phyloP scores from a whole-genome alignment of 1,140 invertebrate genomes.

The Meloidogyne chitwoodi region DNA sequence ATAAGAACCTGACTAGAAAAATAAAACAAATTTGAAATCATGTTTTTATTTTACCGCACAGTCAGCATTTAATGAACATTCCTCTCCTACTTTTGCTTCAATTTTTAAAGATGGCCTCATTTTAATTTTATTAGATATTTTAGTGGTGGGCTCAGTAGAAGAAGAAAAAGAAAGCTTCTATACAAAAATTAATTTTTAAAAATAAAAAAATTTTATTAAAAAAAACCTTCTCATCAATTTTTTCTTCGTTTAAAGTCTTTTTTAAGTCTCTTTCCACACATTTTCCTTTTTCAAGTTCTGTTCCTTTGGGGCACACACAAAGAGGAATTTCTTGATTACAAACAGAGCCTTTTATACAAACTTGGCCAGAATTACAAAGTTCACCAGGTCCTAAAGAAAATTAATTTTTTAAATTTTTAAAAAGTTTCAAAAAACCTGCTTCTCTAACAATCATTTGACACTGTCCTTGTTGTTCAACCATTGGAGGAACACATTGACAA shows the following conservation, averaged over 20 bases:
- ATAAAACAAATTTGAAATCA: not conserved
- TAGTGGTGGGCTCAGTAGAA: not conserved
- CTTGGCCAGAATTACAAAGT: constrained; percentile 50
- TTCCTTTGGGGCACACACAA: constrained; percentile 54
- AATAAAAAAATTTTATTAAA: not conserved
- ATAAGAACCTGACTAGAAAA: constrained; percentile 47
- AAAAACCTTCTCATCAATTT: not conserved
- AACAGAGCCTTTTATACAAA: constrained; percentile 48
- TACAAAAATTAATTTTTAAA: not conserved
- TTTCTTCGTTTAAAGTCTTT: constrained; percentile 14
- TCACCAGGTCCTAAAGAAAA: constrained; percentile 52
- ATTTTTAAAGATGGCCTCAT: not conserved
- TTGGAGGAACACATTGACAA: constrained; percentile 50
- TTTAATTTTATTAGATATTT: not conserved
- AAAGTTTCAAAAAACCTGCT: not conserved
- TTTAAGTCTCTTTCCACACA: constrained; percentile 30
- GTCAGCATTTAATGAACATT: constrained; percentile 55
- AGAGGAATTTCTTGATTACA: constrained; percentile 53
- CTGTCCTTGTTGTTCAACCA: constrained; percentile 47
- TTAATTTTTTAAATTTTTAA: not conserved
- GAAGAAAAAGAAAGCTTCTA: not conserved
- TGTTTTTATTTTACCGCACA: constrained; percentile 35
- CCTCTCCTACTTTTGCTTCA: constrained; percentile 45
- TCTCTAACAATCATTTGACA: constrained; percentile 31
- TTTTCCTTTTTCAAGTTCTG: constrained; percentile 47